Evolutionary conservation across 2,888 invertebrate genomes (phyloP), one percentile per base, ranked within the genome.

Genomic region (Drosophila koepferae): DNA sequence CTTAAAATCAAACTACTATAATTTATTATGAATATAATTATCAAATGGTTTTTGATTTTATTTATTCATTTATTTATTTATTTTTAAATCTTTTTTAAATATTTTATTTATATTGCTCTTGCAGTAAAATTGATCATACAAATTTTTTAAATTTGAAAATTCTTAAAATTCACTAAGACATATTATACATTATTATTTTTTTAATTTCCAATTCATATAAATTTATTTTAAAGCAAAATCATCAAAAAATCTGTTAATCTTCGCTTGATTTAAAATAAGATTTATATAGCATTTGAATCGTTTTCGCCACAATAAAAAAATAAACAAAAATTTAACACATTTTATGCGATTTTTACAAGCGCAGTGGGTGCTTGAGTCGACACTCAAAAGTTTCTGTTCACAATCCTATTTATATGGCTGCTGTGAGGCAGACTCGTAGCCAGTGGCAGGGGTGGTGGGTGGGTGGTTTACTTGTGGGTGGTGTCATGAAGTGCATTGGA

Each of bases 331-430:
- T 28, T 82, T 63, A 71, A 72, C 71, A 59, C 38, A 59, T 63
- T 79, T 62, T 79, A 60, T 76, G 76, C 71, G 73, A 83, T 71
- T 76, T 87, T 85, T 85, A 87, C 88, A 88, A 89, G 90, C 88
- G 48, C 82, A 66, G 82, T 77, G 89, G 85, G 23, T 36, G 38
- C 18, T 31, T 31, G 31, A 49, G 49, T 49, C 49, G 49, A 51
- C 34, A 20, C 36, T 5, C 8, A 49, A 62, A 63, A 55, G 63
- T 69, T 68, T 34, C 38, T 18, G 51, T 34, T 18, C 34, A 34
- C 34, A 49, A 58, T 34, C 34, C 43, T 61, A 43, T 58, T 54
- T 64, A 58, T 63, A 60, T 56, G 71, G 62, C 58, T 77, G 63
- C 56, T 72, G 63, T 44, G 59, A 3, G 23, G 40, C 34, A 18